Evolutionary conservation across 1,140 invertebrate species (phyloP), one percentile per base, ranked within the genome.

Genomic region (Venustaconcha ellipsiformis): DNA sequence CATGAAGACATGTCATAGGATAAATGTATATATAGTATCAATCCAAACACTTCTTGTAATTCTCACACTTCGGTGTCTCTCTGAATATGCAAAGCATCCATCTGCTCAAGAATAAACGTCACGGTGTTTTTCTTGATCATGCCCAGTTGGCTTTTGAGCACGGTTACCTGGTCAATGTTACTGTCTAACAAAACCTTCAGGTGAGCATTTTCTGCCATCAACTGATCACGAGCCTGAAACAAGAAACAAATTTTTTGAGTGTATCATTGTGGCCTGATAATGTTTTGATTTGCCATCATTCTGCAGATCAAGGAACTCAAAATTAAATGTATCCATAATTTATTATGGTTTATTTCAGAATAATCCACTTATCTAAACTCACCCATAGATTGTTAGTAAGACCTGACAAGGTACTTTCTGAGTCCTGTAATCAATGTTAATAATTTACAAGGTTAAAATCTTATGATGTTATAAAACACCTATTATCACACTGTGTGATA

Each of bases 1-100:
- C 37, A 48, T 48, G 37, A 48, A 48, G 5, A 11, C 37, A 48
- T 48, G 6, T 48, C 37, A 48, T 48, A 48, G 37, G 37, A 48
- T 11, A 48, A 48, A 48, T 48, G 37, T 48, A 48, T 48, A 48
- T 48, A 48, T 48, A 48, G 6, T 11, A 48, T 48, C 37, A 6
- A 48, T 48, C 37, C 37, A 48, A 48, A 48, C 37, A 48, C 37
- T 48, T 48, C 37, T 11, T 48, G 37, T 48, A 48, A 48, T 48
- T 26, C 56, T 86, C 80, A 90, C 23, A 90, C 88, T 78, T 86
- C 84, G 0, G 88, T 86, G 78, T 90, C 88, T 72, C 87, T 80
- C 79, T 89, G 88, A 79, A 89, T 87, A 77, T 90, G 84, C 56
- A 90, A 80, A 12, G 88, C 88, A 79, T 90, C 88, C 89, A 90